These are phyloP conservation scores for Hippasteria phrygiana DNA, from an alignment of 53 echinoderm and acorn worm genomes.

Conservation along the genomic window DNA sequence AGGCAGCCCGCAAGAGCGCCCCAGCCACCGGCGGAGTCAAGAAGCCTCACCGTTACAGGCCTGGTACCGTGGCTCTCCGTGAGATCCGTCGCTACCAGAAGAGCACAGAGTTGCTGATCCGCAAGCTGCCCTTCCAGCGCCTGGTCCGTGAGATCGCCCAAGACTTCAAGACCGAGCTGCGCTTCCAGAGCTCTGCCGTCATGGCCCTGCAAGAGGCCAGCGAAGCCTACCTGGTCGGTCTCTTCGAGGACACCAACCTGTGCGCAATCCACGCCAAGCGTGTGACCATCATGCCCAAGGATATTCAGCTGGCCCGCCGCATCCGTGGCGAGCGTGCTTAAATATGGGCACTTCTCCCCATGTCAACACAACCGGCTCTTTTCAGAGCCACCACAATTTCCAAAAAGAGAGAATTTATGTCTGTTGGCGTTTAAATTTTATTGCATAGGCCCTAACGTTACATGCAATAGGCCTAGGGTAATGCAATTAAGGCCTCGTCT, in stretches of 20 bases:
- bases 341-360: not conserved
- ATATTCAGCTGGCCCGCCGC: constrained; percentile 92
- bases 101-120: constrained; percentile 87
- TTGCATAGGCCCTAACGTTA: too few relatives aligned
- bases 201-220: constrained; percentile 92
- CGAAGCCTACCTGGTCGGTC: constrained; percentile 92
- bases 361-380: constrained; percentile 75
- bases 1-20: constrained; percentile 96
- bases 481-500: too few relatives aligned
- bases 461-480: too few relatives aligned
- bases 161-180: constrained; percentile 92
- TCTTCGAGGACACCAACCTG: constrained; percentile 96
- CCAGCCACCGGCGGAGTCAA: constrained; percentile 98
- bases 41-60: constrained; percentile 99
- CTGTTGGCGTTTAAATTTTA: too few relatives aligned
- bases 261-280: constrained; percentile 96
- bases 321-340: constrained; percentile 92
- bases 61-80: constrained; percentile 86
- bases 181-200: constrained; percentile 93
- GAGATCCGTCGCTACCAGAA: constrained; percentile 90
- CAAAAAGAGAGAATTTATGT: constrained; percentile 55
- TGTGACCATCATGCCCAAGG: constrained; percentile 96
- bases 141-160: constrained; percentile 85
- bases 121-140: constrained; percentile 90
- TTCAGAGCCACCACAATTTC: constrained; percentile 79